Conservation (phyloP, 2,113 vertebrate species). For the Vireo altiloquus region DNA sequence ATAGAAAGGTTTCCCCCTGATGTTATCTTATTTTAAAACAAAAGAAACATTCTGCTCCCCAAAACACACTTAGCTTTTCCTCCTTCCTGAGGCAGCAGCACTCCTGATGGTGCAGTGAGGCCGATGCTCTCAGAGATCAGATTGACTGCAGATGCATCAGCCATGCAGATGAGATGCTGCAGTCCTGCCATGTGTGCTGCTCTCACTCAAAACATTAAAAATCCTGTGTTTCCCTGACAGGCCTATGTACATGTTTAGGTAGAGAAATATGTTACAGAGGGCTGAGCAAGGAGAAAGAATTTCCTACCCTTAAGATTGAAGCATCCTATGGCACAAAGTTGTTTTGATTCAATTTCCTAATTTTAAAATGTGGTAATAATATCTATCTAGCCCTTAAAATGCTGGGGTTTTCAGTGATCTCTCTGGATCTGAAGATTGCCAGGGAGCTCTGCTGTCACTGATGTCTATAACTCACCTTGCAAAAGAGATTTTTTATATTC, state of each 20-base stretch:
- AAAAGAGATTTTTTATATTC: not conserved
- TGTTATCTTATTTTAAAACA: not conserved
- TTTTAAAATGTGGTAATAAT: not conserved
- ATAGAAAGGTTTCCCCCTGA: not conserved
- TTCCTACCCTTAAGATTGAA: not conserved
- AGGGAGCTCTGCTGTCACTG: not conserved
- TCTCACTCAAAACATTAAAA: not conserved
- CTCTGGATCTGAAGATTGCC: not conserved
- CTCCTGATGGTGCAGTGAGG: not conserved
- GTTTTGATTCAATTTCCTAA: not conserved
- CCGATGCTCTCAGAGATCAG: not conserved
- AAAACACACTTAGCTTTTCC: not conserved
- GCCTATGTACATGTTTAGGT: not conserved
- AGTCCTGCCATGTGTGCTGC: not conserved
- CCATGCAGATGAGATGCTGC: not conserved
- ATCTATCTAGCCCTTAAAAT: not conserved
- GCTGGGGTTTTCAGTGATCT: not conserved
- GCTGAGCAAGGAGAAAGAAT: not conserved
- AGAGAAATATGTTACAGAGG: not conserved
- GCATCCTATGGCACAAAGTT: fast-evolving
- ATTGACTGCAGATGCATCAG: not conserved
- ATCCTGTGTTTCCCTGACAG: not conserved
- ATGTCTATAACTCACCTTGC: not conserved
- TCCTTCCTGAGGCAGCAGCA: not conserved
- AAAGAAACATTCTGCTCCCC: not conserved